A percentile compares a stretch with the other conserved stretches of the same genome.
phyloP scores from a whole-genome alignment of 2,888 invertebrate species.

The Microdon myrmicae region DNA sequence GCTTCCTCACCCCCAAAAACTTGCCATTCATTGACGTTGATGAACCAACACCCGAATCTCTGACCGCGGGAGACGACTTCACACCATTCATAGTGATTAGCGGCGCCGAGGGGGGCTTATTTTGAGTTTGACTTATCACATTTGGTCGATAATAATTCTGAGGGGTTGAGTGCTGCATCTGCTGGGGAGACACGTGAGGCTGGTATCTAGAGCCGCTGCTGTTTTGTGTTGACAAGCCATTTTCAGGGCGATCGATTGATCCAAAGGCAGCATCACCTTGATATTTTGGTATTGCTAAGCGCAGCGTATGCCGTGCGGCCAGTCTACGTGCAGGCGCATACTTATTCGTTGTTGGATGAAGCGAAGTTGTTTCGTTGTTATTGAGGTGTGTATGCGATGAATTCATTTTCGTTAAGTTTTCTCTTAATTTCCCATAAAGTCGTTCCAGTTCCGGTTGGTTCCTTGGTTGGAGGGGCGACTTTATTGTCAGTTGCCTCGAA shows the following conservation, averaged over 20 bases:
- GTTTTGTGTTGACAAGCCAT: constrained; percentile 16
- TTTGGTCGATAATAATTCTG: constrained; percentile 28
- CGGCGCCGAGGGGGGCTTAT: constrained; percentile 35
- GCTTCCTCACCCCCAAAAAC: constrained; percentile 61
- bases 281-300: constrained; percentile 65
- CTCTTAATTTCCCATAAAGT: too few species aligned
- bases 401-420: constrained; percentile 34
- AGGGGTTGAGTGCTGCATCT: constrained; percentile 14
- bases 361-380: constrained; percentile 21
- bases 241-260: constrained; percentile 25
- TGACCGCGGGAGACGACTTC: constrained; percentile 27
- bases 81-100: constrained; percentile 38
- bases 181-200: constrained; percentile 36
- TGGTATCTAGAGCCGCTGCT: constrained; percentile 25
- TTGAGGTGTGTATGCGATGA: constrained; percentile 40
- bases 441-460: too few species aligned
- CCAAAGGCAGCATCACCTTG: constrained; percentile 57
- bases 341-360: constrained; percentile 55
- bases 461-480: too few species aligned
- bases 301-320: constrained; percentile 64
- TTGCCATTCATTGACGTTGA: constrained; percentile 45
- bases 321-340: constrained; percentile 67
- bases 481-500: too few species aligned
- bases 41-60: constrained; percentile 14
- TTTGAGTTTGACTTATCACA: constrained; percentile 24